phyloP scores from a whole-genome alignment of 2,113 vertebrate species.

The Pygoscelis adeliae region DNA sequence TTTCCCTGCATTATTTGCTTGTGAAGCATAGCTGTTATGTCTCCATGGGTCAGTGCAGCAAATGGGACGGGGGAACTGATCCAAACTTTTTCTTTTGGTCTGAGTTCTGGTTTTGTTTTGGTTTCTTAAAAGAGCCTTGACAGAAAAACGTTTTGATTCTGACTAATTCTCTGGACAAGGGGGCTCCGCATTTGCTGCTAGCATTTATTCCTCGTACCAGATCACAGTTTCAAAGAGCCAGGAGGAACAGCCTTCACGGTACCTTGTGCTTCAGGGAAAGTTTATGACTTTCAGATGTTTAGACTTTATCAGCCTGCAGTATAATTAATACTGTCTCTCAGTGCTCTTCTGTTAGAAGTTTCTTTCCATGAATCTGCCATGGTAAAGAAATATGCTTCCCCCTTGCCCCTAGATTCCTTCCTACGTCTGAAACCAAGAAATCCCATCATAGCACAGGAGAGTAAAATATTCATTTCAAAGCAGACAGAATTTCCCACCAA shows the following conservation, averaged over 20 bases:
- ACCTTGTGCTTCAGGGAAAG: background rate
- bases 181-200: background rate
- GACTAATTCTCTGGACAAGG: background rate
- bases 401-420: background rate
- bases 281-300: background rate
- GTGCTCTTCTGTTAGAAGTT: background rate
- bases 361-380: background rate
- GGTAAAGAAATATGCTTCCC: background rate
- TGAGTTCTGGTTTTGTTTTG: background rate
- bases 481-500: background rate
- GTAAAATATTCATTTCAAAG: background rate
- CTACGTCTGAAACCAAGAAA: slow-evolving; percentile 5
- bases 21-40: background rate
- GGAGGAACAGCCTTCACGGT: background rate
- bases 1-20: background rate
- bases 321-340: background rate
- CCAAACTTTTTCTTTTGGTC: background rate
- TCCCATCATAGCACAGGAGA: background rate
- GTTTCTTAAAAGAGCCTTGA: background rate
- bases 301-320: background rate
- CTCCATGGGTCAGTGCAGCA: background rate
- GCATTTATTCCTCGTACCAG: background rate
- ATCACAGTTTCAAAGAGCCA: background rate
- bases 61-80: background rate
- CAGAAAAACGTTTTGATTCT: background rate